phyloP scores from a whole-genome alignment of 2,113 vertebrate genomes.

The Pitta sordida region DNA sequence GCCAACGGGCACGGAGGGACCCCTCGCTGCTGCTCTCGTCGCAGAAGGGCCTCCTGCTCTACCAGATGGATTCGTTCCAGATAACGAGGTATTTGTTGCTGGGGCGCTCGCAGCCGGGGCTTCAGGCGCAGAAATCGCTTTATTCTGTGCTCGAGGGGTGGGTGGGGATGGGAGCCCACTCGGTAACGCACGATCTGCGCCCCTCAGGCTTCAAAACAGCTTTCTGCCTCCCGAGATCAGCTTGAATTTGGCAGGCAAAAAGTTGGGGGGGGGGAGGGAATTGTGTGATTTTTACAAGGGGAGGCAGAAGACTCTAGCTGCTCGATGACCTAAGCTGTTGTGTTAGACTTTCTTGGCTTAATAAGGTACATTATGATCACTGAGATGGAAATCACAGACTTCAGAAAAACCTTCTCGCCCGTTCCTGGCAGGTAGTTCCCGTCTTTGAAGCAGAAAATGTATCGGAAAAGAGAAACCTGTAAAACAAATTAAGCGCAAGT shows the following conservation, averaged over 20 bases:
- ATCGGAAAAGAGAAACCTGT: not conserved
- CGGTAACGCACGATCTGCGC: not conserved
- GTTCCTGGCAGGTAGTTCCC: not conserved
- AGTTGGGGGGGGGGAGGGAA: accelerated
- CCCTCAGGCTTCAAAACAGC: not conserved
- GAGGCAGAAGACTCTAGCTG: not conserved
- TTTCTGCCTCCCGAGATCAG: not conserved
- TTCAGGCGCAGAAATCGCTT: not conserved
- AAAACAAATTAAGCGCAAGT: not conserved
- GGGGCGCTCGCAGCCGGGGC: not conserved
- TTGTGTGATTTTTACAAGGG: not conserved
- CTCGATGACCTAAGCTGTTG: not conserved
- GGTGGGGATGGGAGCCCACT: not conserved
- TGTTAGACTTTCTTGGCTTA: not conserved
- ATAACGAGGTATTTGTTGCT: constrained; percentile 76
- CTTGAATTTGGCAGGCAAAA: not conserved
- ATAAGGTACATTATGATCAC: not conserved
- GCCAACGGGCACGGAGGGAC: accelerated
- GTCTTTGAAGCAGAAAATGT: not conserved
- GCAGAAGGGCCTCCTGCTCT: constrained; percentile 58
- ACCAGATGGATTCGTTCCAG: constrained; percentile 67
- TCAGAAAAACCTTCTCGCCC: not conserved
- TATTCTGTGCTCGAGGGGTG: not conserved
- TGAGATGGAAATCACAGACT: constrained; percentile 34
- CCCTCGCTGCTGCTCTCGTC: not conserved